Base-by-base conservation (phyloP, 2,797 vertebrate species). In the Amniataba percoides region DNA sequence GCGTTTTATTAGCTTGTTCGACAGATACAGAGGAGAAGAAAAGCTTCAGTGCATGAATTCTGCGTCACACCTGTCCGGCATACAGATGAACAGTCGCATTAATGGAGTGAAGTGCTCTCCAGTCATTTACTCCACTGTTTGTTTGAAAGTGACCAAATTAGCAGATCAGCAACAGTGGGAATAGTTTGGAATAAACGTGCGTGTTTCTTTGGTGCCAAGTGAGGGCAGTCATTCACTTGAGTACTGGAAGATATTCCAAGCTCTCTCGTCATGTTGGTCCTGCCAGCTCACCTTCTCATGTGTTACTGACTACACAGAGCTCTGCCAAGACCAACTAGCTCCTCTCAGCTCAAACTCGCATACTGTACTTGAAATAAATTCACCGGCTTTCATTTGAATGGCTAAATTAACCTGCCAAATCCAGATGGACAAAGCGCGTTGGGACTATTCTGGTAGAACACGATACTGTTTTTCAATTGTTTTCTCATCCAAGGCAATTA, bases 201-300 rank as follows among this genome's bases (percentile, higher is more conserved):
- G 4, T 36, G 3, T 71, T 78, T 68, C 0, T 45, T 77, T 21
- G 27, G 3, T 85, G 65, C 74, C 51, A 75, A 77, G 49, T 10
- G 27, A 84, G 66, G 53, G 59, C 77, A 79, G 66, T 63, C 56
- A 76, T 48, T 80, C 82, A 78, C 34, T 62, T 23, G 40, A 77
- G 59, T 2, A 8, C 49, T 60, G 55, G 51, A 68, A 48, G 18
- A 63, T 61, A 73, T 72, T 77, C 78, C 45, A 43, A 64, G 43
- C 56, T 45, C 53, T 53, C 23, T 51, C 45, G 5, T 71, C 21
- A 16, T 62, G 23, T 61, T 53, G 57, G 57, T 62, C 23, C 65
- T 70, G 66, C 72, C 68, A 82, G 65, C 77, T 81, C 71, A 72
- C 71, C 61, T 78, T 74, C 34, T 83, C 74, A 63, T 82, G 76